Evolutionary conservation across 1,140 invertebrate genomes (phyloP).

Genomic region (Aleiodes sp.): DNA sequence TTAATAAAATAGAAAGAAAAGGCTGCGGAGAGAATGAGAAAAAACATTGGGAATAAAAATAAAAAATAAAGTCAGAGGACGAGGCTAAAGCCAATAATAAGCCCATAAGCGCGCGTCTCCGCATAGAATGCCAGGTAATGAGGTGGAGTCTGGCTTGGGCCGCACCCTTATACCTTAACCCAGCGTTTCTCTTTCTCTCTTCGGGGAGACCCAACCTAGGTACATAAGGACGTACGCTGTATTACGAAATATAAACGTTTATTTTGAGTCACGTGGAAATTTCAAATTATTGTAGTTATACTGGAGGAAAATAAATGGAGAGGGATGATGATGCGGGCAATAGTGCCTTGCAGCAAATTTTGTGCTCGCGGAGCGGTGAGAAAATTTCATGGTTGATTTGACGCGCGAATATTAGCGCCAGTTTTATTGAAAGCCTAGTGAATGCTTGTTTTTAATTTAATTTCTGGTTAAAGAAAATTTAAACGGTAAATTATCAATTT

Average conservation of each 20-base stretch:
- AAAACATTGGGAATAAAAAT: constrained; percentile 40
- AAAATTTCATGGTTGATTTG: neutral
- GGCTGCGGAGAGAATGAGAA: neutral
- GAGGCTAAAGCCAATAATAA: constrained; percentile 63
- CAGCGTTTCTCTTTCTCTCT: constrained; percentile 35
- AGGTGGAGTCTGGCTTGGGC: constrained; percentile 63
- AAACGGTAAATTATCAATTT: too few relatives aligned
- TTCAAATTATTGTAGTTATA: constrained; percentile 1
- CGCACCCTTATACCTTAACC: constrained; percentile 61
- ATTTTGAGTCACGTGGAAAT: constrained; percentile 12
- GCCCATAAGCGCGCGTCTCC: constrained; percentile 60
- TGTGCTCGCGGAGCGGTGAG: neutral
- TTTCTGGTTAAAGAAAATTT: too few relatives aligned
- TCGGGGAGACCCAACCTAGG: constrained; percentile 56
- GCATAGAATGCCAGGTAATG: constrained; percentile 67
- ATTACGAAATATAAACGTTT: neutral
- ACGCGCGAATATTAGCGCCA: constrained; percentile 6
- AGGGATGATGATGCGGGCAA: too few relatives aligned
- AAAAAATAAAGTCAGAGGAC: constrained; percentile 48
- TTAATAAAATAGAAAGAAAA: constrained; percentile 28
- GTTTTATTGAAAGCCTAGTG: neutral
- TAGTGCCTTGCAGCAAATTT: neutral
- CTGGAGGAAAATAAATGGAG: neutral
- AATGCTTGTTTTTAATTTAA: too few relatives aligned
- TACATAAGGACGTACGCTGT: constrained; percentile 31